Base-by-base conservation (phyloP, 2,888 invertebrate genomes). In the Macropis europaea region DNA sequence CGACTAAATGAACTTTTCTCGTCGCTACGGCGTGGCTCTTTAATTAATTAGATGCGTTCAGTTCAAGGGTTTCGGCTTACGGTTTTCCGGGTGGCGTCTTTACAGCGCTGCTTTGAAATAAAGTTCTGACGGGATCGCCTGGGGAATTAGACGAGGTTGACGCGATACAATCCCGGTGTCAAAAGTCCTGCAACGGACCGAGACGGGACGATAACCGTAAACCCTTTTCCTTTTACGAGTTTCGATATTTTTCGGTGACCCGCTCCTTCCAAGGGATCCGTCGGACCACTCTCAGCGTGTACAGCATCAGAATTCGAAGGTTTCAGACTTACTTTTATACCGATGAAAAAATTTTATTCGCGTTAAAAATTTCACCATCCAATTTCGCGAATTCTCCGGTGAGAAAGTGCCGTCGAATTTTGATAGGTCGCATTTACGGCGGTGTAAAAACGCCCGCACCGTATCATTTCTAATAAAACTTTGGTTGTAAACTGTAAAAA, bases 31-130 rank as follows among this genome's bases (percentile, higher is more conserved):
- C 40, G 40, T 13, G 52, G 32, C 15, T 42, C 54, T 61, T 73
- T 57, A 57, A 80, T 77, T 80, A 77, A 80, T 73, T 70, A 73
- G 63, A 78, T 48, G 45, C 77, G 62, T 66, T 69, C 56, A 69
- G 48, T 15, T 2, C 28, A 34, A 59, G 34, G 13, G 50, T 61
- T 59, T 24, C 24, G 42, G 42, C 66, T 53, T 48, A 54, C 43
- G 60, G 71, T 62, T 70, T 60, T 19, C 50, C 26, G 19, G 52
- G 50, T 34, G 60, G 32, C 22, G 15, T 22, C 34, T 40, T 56
- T 59, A 50, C 24, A n/a, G 22, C 45, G 53, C 13, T 13, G 9
- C 6, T 32, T 28, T 19, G 50, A 30, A 57, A 63, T 30, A 66
- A 63, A 69, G 56, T 66, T 40, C 34, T 26, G 40, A 42, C 40